Conservation (phyloP, 2,113 vertebrate species). For the Acanthisitta chloris region DNA sequence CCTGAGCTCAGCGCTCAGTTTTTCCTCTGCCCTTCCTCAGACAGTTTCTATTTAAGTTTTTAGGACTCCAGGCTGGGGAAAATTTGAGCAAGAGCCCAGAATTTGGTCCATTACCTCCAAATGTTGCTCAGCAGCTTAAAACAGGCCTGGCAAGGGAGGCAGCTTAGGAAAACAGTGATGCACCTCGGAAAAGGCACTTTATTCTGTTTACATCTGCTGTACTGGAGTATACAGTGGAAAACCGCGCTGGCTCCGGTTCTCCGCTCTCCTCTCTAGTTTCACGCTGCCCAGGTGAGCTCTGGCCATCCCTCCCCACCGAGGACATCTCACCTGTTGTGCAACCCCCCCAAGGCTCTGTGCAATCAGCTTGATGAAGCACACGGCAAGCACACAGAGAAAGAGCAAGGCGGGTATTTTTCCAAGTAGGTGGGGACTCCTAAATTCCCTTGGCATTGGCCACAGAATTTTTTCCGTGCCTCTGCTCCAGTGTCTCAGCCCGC, state of each 20-base stretch:
- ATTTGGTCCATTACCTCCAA: not conserved
- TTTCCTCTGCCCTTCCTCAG: slow-evolving; percentile 36
- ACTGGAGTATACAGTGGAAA: not conserved
- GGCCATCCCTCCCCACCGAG: not conserved
- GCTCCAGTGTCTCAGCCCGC: slow-evolving; percentile 16
- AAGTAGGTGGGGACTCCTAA: slow-evolving; percentile 31
- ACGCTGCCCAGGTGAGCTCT: not conserved
- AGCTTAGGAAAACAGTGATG: not conserved
- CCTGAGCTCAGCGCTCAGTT: slow-evolving; percentile 17
- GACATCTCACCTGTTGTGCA: slow-evolving; percentile 4
- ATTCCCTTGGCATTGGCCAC: slow-evolving; percentile 29
- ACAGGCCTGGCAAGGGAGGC: not conserved
- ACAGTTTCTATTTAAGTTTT: slow-evolving; percentile 27
- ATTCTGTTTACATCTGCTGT: not conserved
- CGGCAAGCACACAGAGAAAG: not conserved
- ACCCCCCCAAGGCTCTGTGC: not conserved
- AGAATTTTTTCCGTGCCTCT: slow-evolving; percentile 4
- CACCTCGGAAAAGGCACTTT: slow-evolving; percentile 35
- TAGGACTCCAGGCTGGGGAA: not conserved
- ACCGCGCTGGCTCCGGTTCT: not conserved
- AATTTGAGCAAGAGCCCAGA: slow-evolving; percentile 38
- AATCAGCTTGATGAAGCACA: not conserved
- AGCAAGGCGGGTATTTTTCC: not conserved
- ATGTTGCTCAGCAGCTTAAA: not conserved
- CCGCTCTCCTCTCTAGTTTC: not conserved